Evolutionary conservation across 2,113 vertebrate species (phyloP).

Genomic region (Bos taurus): DNA sequence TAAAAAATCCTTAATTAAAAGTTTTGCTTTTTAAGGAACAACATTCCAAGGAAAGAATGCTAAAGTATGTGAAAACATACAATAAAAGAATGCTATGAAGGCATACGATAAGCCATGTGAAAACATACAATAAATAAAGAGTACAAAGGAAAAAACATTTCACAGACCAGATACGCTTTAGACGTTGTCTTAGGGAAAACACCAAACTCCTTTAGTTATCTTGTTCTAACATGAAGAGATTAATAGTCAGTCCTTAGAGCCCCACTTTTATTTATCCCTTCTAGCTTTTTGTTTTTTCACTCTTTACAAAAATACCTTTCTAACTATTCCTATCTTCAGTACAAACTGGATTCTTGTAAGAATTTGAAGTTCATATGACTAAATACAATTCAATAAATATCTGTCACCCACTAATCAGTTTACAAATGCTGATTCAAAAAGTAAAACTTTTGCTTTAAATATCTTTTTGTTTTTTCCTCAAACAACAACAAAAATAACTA

Average conservation of each 20-base stretch:
- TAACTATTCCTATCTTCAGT: neutral
- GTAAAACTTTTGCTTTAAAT: neutral
- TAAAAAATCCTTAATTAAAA: neutral
- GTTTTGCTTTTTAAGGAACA: neutral
- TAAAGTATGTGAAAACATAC: neutral
- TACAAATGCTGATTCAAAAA: neutral
- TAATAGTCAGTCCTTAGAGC: neutral
- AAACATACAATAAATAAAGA: neutral
- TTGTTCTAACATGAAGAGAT: neutral
- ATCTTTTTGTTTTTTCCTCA: neutral
- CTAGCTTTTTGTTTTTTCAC: neutral
- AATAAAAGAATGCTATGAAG: neutral
- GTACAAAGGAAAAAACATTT: neutral
- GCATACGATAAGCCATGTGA: neutral
- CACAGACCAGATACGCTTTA: neutral
- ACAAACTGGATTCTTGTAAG: neutral
- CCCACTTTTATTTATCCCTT: neutral
- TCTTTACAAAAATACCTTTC: neutral
- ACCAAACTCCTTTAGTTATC: neutral
- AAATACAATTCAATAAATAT: neutral
- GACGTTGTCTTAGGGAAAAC: neutral
- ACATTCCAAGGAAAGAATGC: neutral
- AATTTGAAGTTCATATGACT: neutral
- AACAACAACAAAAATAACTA: neutral
- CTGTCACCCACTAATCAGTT: neutral